Conservation (phyloP, 2,797 vertebrate species). For the Scleropages formosus region DNA sequence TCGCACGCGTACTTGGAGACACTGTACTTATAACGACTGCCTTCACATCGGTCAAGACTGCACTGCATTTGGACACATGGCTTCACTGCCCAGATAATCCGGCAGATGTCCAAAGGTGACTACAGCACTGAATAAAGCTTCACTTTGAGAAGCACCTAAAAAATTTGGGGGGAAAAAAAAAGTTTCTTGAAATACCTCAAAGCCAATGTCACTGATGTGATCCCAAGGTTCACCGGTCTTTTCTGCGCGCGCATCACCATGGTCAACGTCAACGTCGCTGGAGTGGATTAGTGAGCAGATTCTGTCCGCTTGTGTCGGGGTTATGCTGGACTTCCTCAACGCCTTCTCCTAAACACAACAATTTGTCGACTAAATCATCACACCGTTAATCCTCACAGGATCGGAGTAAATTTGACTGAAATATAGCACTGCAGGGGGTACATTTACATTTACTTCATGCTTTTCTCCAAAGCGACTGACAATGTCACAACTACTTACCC, state of each 20-base stretch:
- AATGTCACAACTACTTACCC: too few species aligned
- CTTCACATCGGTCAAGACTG: too few species aligned
- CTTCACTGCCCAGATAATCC: too few species aligned
- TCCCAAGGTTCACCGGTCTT: background rate
- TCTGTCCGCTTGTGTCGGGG: constrained; percentile 31
- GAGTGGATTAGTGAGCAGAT: constrained; percentile 27
- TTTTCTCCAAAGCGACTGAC: too few species aligned
- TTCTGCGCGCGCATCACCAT: constrained; percentile 23
- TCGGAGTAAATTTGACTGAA: too few species aligned
- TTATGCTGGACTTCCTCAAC: background rate
- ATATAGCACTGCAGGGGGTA: too few species aligned
- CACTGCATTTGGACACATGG: too few species aligned
- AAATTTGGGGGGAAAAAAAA: background rate
- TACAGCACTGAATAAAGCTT: background rate
- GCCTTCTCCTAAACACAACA: constrained; percentile 9
- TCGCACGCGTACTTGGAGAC: too few species aligned
- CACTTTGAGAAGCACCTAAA: background rate
- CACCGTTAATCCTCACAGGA: background rate
- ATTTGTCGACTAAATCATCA: background rate
- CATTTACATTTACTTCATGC: too few species aligned
- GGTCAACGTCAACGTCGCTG: constrained; percentile 22
- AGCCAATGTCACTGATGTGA: background rate
- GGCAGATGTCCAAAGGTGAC: too few species aligned
- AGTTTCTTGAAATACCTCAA: background rate
- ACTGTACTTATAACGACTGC: too few species aligned